Evolutionary conservation across 1,140 invertebrate species (phyloP).

Genomic region (Thaumetopoea pityocampa): DNA sequence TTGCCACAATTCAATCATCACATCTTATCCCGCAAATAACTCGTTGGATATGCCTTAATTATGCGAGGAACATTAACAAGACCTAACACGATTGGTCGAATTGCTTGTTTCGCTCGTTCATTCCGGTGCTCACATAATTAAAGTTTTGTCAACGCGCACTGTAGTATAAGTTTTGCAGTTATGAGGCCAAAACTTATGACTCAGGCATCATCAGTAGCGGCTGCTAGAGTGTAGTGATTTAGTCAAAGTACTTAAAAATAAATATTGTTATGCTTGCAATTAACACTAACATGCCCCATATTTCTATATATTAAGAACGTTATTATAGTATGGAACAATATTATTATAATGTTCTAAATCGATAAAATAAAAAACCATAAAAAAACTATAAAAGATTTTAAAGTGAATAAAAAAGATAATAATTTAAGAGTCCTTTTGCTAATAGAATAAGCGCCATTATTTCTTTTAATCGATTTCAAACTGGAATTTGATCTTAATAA

Average conservation of each 20-base stretch:
- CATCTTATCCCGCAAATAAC: no score
- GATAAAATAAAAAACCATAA: constrained; percentile 11
- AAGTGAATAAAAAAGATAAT: constrained; percentile 28
- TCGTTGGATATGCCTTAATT: no score
- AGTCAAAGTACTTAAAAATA: constrained; percentile 10
- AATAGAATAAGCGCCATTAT: constrained; percentile 10
- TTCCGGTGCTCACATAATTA: no score
- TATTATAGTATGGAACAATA: constrained; percentile 3
- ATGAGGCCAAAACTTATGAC: no score
- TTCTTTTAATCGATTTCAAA: constrained; percentile 11
- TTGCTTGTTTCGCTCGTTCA: no score
- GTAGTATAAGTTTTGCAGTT: no score
- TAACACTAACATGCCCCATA: constrained; percentile 2
- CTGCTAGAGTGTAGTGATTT: no score
- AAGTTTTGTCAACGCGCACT: no score
- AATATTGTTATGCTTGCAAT: constrained; percentile 1
- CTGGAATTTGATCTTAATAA: constrained; percentile 8
- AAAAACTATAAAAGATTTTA: constrained; percentile 19
- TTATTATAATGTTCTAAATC: constrained; percentile 6
- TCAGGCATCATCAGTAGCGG: no score
- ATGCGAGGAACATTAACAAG: no score
- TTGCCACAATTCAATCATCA: no score
- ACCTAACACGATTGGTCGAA: no score
- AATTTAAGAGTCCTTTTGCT: constrained; percentile 26
- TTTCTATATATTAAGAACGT: constrained; percentile 8